phyloP scores from a whole-genome alignment of 2,797 vertebrate species.

The Scomberomorus guttatus region DNA sequence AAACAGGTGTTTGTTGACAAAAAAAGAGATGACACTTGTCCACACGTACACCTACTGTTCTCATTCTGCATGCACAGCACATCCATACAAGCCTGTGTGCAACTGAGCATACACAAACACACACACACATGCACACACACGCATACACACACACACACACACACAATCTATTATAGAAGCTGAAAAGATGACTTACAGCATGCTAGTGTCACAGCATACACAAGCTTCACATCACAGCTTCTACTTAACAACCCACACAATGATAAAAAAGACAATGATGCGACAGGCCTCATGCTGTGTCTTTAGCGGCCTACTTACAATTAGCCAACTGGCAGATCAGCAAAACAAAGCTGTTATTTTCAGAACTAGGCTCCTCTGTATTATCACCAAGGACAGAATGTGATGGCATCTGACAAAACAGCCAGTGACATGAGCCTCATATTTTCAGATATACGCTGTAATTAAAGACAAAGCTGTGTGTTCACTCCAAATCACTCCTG shows the following conservation, averaged over 20 bases:
- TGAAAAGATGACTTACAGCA: constrained; percentile 25
- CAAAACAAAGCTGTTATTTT: constrained; percentile 65
- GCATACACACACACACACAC: not conserved
- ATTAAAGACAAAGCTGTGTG: constrained; percentile 67
- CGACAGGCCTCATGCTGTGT: constrained; percentile 60
- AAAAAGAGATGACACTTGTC: constrained; percentile 54
- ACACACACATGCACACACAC: not conserved
- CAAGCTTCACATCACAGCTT: constrained; percentile 43
- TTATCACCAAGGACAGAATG: constrained; percentile 64
- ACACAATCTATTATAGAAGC: constrained; percentile 3
- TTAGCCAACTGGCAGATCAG: constrained; percentile 75
- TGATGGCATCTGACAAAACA: constrained; percentile 72
- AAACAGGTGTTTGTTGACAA: constrained; percentile 80
- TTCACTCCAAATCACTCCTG: constrained; percentile 40
- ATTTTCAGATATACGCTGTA: constrained; percentile 61
- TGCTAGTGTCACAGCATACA: constrained; percentile 11
- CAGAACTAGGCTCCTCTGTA: constrained; percentile 53
- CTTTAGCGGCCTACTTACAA: constrained; percentile 62
- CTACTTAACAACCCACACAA: constrained; percentile 53
- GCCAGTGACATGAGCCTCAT: constrained; percentile 34
- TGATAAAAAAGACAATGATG: constrained; percentile 53
- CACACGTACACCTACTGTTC: constrained; percentile 19
- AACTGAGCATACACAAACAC: not conserved
- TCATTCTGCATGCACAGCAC: constrained; percentile 48
- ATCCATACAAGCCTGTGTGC: constrained; percentile 2